Evolutionary conservation across 2,797 vertebrate species (phyloP), one percentile per base, ranked within the genome.

Genomic region (Botia almorhae): DNA sequence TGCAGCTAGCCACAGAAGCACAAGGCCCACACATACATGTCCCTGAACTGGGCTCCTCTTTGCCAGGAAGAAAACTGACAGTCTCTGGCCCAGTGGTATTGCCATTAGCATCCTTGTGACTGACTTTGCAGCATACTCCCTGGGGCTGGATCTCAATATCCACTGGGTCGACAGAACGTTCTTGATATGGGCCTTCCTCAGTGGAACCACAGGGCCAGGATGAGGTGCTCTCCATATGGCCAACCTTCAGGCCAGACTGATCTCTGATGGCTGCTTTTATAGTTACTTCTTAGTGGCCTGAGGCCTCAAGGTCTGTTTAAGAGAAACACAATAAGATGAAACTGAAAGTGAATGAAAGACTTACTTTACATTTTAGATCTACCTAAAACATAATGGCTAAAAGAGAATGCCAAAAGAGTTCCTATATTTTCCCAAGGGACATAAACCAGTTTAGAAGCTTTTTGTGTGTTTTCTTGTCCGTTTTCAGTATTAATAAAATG

Each of bases 11-110:
- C 4, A 91, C 92, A 0, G 96, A 91, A 1, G 91, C 80, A 11
- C 95, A 95, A 23, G 95, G 93, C 26, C 91, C 92, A 82, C 96
- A 97, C 3, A 81, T 77, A 56, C 86, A 89, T 1, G 87, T 69
- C 1, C 64, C 74, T 0, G 92, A 88, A 0, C 91, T 26, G 0
- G 92, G 84, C 50, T 96, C 95, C 0, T 91, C 91, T 0, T 95
- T 91, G 1, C 93, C 92, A 0, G 95, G 92, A 74, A 98, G 93
- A 75, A 99, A 98, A 63, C 93, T 94, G 0, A 95, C 88, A 0
- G 90, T 95, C 1, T 94, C 93, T 0, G 91, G 89, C 68, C 93
- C 91, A 1, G 90, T 91, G 2, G 92, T 91, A 0, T 94, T 94
- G 0, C 92, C 93, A 0, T 94, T 94, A 0, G 93, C 89, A 61